Conservation (phyloP, 2,888 invertebrate genomes). For the Operophtera brumata region DNA sequence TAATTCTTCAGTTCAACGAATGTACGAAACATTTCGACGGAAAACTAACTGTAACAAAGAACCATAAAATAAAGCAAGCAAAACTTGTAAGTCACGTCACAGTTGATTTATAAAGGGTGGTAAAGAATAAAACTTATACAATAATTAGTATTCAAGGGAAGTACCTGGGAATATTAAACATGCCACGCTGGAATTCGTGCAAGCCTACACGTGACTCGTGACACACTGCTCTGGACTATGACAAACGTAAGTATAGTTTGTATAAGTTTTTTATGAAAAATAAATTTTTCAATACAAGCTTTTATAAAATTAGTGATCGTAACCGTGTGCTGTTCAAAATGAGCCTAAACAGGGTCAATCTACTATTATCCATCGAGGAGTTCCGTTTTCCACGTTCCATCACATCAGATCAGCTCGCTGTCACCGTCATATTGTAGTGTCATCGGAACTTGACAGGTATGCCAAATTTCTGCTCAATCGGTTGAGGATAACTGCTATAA, state of each 20-base stretch:
- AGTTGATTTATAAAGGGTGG: constrained; percentile 39
- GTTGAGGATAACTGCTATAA: no score
- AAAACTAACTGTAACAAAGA: constrained; percentile 21
- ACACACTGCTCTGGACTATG: constrained; percentile 26
- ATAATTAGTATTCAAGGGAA: constrained; percentile 61
- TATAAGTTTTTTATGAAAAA: no score
- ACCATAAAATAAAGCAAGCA: constrained; percentile 30
- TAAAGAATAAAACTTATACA: constrained; percentile 42
- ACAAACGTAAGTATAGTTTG: constrained; percentile 1
- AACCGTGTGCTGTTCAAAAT: no score
- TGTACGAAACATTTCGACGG: constrained; percentile 23
- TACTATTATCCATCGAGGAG: no score
- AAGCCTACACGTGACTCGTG: constrained; percentile 28
- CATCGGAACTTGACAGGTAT: no score
- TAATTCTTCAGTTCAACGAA: neutral
- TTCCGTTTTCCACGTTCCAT: no score
- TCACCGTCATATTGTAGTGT: no score
- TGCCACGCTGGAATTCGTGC: constrained; percentile 48
- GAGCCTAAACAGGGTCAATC: no score
- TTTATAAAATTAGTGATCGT: no score
- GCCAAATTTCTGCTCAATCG: no score
- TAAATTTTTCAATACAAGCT: no score
- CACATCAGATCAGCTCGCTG: no score
- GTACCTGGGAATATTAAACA: constrained; percentile 47
- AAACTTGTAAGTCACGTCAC: constrained; percentile 37